Evolutionary conservation across 1,140 invertebrate genomes (phyloP), one percentile per base, ranked within the genome.

Genomic region (Physella acuta): DNA sequence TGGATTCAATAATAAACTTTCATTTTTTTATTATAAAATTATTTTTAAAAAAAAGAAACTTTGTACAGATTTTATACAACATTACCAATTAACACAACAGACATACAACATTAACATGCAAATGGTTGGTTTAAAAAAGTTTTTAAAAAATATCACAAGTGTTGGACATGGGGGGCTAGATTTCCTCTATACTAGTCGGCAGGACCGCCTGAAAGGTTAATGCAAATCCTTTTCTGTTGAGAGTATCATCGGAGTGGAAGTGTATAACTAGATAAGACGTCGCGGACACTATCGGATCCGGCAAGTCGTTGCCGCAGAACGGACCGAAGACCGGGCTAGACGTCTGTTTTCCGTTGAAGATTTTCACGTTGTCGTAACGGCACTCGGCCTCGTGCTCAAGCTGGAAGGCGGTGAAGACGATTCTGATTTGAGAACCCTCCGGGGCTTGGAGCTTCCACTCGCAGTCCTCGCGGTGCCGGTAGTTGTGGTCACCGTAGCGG

Each of bases 301-400:
- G 94, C 79, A 64, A 28, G 1, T 61, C 59, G 28, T 16, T 5
- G 20, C 36, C 33, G 82, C 95, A 98, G 79, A 92, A 94, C 80
- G 90, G 90, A 33, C 93, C 94, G 75, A 93, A 91, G 68, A 90
- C 89, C 0, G 89, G 88, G 11, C 90, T 90, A 58, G 91, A 91
- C 34, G 92, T 91, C 77, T 95, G 93, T 71, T 91, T 86, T 0
- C 94, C 94, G 28, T 93, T 92, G 80, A 91, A 94, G 2, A 98
- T 90, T 83, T 97, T 93, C 0, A 98, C 93, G 78, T 90, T 95
- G 83, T 98, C 96, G 79, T 97, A 98, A 39, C 89, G 89, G 79
- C 96, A 98, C 75, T 94, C 92, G 56, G 89, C 89, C 82, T 97
- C 94, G 55, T 93, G 92, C 84, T 98, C 96, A 51, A 98, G 82